Percentiles rank a stretch among this genome's conserved stretches.
Conservation (phyloP, 2,888 invertebrate species). For the Furcula furcula region DNA sequence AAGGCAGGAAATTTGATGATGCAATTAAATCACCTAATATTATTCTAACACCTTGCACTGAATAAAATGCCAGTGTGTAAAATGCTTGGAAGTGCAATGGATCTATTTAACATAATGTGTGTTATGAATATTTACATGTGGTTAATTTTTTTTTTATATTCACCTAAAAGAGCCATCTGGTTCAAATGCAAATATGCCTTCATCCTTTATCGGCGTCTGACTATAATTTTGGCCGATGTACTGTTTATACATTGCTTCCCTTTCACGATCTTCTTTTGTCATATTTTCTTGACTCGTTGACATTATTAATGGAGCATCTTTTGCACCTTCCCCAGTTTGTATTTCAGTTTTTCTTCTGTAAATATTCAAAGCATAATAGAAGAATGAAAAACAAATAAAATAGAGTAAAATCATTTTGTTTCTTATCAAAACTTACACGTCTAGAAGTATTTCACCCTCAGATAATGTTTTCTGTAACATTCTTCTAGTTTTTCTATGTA, state of each 20-base stretch:
- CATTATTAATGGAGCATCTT: slow-evolving; percentile 75
- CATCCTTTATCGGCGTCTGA: slow-evolving; percentile 82
- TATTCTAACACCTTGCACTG: slow-evolving; percentile 3
- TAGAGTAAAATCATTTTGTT: no score
- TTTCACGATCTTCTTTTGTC: slow-evolving; percentile 71
- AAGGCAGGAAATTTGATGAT: slow-evolving; percentile 14
- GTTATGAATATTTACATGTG: slow-evolving; percentile 11
- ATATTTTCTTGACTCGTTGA: slow-evolving; percentile 85
- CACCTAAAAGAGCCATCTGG: slow-evolving; percentile 78
- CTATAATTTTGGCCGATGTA: slow-evolving; percentile 74
- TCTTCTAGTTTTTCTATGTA: slow-evolving; percentile 73
- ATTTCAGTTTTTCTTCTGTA: slow-evolving; percentile 73
- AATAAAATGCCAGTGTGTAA: slow-evolving; percentile 19
- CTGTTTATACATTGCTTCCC: slow-evolving; percentile 67
- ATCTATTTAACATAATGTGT: slow-evolving; percentile 22
- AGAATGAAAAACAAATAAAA: background rate
- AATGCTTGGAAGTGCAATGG: slow-evolving; percentile 30
- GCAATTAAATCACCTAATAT: background rate
- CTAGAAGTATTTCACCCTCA: slow-evolving; percentile 89
- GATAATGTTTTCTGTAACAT: slow-evolving; percentile 89
- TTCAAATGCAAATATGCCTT: slow-evolving; percentile 80
- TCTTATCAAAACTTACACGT: slow-evolving; percentile 61
- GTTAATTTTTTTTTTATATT: slow-evolving; percentile 10
- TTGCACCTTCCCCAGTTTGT: slow-evolving; percentile 69
- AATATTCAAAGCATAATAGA: slow-evolving; percentile 5